A percentile compares a stretch with the other conserved stretches of the same genome.
These are phyloP conservation scores for Noctua janthina DNA, from an alignment of 2,888 invertebrate species.

Conservation along the genomic window DNA sequence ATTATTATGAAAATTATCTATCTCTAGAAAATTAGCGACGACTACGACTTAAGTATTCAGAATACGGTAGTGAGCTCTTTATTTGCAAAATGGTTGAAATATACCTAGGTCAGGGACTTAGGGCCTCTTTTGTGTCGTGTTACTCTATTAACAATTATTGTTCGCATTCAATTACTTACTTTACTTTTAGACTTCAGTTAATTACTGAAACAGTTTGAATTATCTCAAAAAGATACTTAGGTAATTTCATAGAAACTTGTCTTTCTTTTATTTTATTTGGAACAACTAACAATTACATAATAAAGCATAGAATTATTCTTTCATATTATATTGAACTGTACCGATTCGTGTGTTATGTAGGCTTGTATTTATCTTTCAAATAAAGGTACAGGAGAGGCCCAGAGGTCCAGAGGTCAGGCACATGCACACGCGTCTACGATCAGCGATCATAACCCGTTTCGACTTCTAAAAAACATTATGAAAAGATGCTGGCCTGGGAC, in stretches of 20 bases:
- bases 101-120: background rate
- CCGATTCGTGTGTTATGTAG: background rate
- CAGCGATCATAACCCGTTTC: constrained; percentile 12
- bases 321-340: background rate
- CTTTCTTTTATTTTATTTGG: background rate
- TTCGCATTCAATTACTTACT: constrained; percentile 2
- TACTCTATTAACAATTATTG: background rate
- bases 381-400: constrained; percentile 21
- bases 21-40: background rate
- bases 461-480: background rate
- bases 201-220: background rate
- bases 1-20: background rate
- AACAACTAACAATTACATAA: too few species aligned
- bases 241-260: background rate
- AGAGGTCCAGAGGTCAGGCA: constrained; percentile 26
- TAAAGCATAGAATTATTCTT: background rate
- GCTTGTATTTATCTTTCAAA: background rate
- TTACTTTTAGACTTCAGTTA: too few species aligned
- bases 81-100: background rate
- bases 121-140: background rate
- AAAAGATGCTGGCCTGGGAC: background rate
- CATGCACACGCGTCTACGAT: constrained; percentile 5
- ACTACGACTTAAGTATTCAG: too few species aligned
- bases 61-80: background rate
- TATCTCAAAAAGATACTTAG: background rate